These are phyloP conservation scores for Rhinoptilus africanus DNA, from an alignment of 2,113 vertebrate species.

Conservation along the genomic window DNA sequence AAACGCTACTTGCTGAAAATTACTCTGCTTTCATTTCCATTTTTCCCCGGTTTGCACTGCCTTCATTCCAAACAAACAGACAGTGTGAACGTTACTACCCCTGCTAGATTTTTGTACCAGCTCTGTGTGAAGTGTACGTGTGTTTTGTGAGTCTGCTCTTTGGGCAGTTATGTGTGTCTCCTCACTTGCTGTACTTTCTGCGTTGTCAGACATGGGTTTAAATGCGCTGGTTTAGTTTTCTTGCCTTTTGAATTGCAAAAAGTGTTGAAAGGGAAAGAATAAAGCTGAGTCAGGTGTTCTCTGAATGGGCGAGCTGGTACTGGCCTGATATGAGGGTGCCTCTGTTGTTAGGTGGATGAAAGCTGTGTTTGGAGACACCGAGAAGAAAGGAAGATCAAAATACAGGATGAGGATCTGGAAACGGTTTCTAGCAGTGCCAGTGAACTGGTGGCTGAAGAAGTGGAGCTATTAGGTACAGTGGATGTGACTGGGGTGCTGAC, in stretches of 20 bases:
- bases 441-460: conserved; percentile 83
- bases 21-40: not conserved
- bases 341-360: conserved; percentile 86
- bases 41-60: not conserved
- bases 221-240: not conserved
- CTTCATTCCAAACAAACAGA: not conserved
- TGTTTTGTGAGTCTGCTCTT: not conserved
- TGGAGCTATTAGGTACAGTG: conserved; percentile 83
- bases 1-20: not conserved
- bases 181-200: too few species aligned
- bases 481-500: not conserved
- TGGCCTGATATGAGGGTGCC: not conserved
- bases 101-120: not conserved
- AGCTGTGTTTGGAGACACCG: conserved; percentile 86
- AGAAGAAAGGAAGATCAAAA: conserved; percentile 90
- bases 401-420: conserved; percentile 88
- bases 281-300: not conserved
- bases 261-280: not conserved
- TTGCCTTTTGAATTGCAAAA: not conserved
- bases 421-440: conserved; percentile 75
- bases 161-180: not conserved
- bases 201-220: not conserved
- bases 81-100: rapidly evolving
- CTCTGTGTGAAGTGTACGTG: not conserved
- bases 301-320: not conserved